Evolutionary conservation across 2,113 vertebrate species (phyloP), one percentile per base, ranked within the genome.

Genomic region (Craseonycteris thonglongyai): DNA sequence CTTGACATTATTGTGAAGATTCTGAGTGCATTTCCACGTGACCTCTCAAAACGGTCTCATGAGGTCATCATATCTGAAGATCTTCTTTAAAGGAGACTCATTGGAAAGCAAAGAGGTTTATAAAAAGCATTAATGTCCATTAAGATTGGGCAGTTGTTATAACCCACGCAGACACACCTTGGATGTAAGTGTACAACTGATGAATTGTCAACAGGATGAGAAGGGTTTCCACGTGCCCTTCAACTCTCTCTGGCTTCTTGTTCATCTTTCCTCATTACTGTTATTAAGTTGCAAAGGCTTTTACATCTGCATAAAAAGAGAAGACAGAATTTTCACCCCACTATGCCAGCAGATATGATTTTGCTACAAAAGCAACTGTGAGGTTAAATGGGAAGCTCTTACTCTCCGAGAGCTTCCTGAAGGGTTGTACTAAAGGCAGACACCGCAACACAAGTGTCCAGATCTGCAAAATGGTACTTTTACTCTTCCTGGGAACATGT

Each of bases 401-500:
- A 15, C 13, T 0, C 4, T 0, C 21, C 8, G 0, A n/a, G 38
- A n/a, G 38, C 38, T 33, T 22, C 74, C 28, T 7, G 1, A 28
- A 22, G 6, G 30, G 28, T 13, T 19, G 33, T 19, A 22, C 66
- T 7, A 42, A 72, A 47, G 21, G 58, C 22, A 5, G 28, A 56
- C 24, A 14, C 1, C 14, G 2, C 30, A 40, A 19, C 15, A 42
- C 18, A 51, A 13, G 15, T 10, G 56, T 35, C 51, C 24, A 81
- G 22, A 59, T n/a, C 45, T 40, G 14, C 3, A 47, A 68, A 35
- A 33, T 6, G 16, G 42, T 19, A 14, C 22, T 58, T 75, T 24
- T 33, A 61, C 65, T 51, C 35, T 71, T 47, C 6, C 83, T 21
- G 10, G 40, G 69, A 40, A 33, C 4, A 13, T 38, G 13, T 69